Percentiles rank a stretch among this genome's conserved stretches.
Evolutionary conservation across 92 coral and sea anemone genomes (phyloP).

Genomic region (Palythoa caribaeorum): DNA sequence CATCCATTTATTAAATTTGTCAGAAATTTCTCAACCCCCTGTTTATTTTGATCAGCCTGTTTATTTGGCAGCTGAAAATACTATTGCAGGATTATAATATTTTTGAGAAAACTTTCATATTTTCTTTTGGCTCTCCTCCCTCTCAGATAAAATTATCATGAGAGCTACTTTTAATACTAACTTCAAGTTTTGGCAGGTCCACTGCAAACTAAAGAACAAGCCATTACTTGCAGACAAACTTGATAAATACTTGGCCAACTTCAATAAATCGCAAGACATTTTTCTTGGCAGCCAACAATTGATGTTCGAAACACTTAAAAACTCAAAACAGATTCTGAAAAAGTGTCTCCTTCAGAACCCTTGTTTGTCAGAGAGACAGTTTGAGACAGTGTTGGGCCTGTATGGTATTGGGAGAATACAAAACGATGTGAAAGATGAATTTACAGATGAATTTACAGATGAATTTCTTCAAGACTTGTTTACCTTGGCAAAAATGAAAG

Average conservation of each 20-base stretch:
- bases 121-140: too few relatives aligned
- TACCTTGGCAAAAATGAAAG: constrained; percentile 60
- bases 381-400: constrained; percentile 57
- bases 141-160: too few relatives aligned
- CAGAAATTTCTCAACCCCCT: too few relatives aligned
- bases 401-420: constrained; percentile 61
- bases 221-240: constrained; percentile 81
- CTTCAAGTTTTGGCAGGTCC: constrained; percentile 59
- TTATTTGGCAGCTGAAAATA: too few relatives aligned
- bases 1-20: too few relatives aligned
- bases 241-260: constrained; percentile 77
- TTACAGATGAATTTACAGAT: not conserved
- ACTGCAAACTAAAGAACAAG: constrained; percentile 66
- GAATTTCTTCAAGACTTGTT: constrained; percentile 55
- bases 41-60: too few relatives aligned
- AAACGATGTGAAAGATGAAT: constrained; percentile 17
- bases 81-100: too few relatives aligned
- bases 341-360: constrained; percentile 83
- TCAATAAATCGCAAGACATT: constrained; percentile 73
- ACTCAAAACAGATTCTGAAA: constrained; percentile 64
- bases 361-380: constrained; percentile 68
- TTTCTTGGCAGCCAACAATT: constrained; percentile 72
- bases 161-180: not conserved
- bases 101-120: too few relatives aligned
- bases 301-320: constrained; percentile 60